Conservation (phyloP, 2,113 vertebrate species). For the Telmatochromis sp. region DNA sequence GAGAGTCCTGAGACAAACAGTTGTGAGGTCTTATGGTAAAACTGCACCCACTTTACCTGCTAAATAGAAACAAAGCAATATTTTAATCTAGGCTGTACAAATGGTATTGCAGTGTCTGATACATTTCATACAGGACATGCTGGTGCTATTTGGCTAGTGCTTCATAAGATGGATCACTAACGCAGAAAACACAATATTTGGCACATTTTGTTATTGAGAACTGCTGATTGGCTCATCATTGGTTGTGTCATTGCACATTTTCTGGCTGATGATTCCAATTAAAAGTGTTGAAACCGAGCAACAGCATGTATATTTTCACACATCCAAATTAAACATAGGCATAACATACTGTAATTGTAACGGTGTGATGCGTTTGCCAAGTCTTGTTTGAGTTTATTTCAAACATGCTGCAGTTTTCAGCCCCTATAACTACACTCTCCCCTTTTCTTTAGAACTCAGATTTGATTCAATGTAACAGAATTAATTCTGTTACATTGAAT, state of each 20-base stretch:
- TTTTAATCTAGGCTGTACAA: not conserved
- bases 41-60: not conserved
- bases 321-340: not conserved
- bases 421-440: rapidly evolving
- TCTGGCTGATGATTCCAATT: not conserved
- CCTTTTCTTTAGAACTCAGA: not conserved
- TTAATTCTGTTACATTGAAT: no score
- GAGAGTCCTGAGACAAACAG: not conserved
- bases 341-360: not conserved
- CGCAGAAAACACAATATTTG: not conserved
- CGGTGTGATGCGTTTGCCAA: not conserved
- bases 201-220: not conserved
- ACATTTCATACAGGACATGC: not conserved
- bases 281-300: not conserved
- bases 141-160: not conserved
- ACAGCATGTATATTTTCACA: not conserved
- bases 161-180: not conserved
- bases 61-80: not conserved
- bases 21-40: not conserved
- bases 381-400: not conserved
- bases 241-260: not conserved
- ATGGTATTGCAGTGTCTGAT: not conserved
- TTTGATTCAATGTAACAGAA: not conserved
- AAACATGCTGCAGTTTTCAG: not conserved
- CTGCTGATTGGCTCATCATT: not conserved